A percentile compares a stretch with the other conserved stretches of the same genome.
Conservation (phyloP, 2,113 vertebrate species). For the Euleptes europaea region DNA sequence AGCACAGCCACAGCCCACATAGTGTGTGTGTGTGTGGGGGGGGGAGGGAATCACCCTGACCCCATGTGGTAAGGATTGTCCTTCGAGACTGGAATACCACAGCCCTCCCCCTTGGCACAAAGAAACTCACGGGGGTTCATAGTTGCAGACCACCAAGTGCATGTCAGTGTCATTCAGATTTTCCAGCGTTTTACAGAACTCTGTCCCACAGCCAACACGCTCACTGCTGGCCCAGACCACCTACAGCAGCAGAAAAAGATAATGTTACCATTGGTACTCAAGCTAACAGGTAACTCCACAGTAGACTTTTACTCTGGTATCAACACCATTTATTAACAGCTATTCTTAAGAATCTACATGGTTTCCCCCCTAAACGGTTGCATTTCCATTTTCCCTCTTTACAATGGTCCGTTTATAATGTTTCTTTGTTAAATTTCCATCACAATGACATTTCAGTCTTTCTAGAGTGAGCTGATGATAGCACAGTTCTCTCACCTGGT, state of each 20-base stretch:
- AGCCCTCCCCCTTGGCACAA: accelerated
- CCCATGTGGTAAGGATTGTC: background rate
- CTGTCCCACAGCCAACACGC: slow-evolving; percentile 69
- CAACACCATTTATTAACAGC: background rate
- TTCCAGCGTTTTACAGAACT: slow-evolving; percentile 71
- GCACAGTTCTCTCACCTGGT: background rate
- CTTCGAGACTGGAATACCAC: background rate
- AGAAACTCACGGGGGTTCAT: slow-evolving; percentile 74
- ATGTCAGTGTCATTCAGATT: slow-evolving; percentile 62
- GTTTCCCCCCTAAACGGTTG: background rate
- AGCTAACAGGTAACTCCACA: background rate
- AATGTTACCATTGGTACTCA: background rate
- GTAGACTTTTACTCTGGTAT: background rate
- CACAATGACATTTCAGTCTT: background rate
- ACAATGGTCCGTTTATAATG: background rate
- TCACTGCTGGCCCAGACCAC: slow-evolving; percentile 74
- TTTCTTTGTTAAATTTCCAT: background rate
- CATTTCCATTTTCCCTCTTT: background rate
- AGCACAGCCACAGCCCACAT: background rate
- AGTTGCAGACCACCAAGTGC: slow-evolving; percentile 79
- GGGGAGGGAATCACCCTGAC: background rate
- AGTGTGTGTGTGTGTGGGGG: too few relatives aligned
- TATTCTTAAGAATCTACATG: background rate
- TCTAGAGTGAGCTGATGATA: background rate
- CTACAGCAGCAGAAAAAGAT: slow-evolving; percentile 48